Base-by-base conservation (phyloP, 1,140 invertebrate species). In the Dendrolimus kikuchii region DNA sequence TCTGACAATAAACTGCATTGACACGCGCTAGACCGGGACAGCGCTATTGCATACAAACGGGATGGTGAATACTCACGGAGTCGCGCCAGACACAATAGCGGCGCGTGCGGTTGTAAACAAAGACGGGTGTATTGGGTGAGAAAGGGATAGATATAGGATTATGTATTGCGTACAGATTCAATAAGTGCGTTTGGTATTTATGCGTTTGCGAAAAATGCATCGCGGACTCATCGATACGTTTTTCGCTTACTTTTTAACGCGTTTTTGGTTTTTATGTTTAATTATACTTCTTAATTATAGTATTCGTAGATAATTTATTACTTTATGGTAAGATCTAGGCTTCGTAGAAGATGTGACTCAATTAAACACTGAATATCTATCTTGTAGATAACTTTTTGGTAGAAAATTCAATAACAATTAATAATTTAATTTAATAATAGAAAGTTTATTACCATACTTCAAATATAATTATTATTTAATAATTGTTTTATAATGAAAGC, bases 1-100 rank as follows among this genome's bases (percentile, higher is more conserved):
- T 86, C 77, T 65, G 23, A 82, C 79, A 86, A 86, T 86, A 84
- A 84, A 84, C 66, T 84, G 79, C 79, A 86, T 80, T 86, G 82
- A 86, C 79, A 81, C 71, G 77, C 65, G 68, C 39, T 40, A 39
- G 71, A 86, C 55, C 6, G 69, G 57, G 78, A 86, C 68, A 60
- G 57, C 57, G 70, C 70, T 86, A 84, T 59, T 55, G 68, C 66
- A 74, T 5, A 37, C 2, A 63, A 86, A 53, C 47, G 71, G 71
- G 81, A 66, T 51, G 49, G 66, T 57, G 49, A 65, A 54, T 51
- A 45, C 66, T 80, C 54, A 46, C 62, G 59, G 55, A 66, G 67
- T 63, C 68, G 55, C 68, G 60, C 60, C 59, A 74, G 74, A 81
- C 69, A 80, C 76, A 84, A 84, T 81, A 77, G 78, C 65, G 73